Conservation (phyloP, 1,140 invertebrate species). For the Medauroidea extradentata region DNA sequence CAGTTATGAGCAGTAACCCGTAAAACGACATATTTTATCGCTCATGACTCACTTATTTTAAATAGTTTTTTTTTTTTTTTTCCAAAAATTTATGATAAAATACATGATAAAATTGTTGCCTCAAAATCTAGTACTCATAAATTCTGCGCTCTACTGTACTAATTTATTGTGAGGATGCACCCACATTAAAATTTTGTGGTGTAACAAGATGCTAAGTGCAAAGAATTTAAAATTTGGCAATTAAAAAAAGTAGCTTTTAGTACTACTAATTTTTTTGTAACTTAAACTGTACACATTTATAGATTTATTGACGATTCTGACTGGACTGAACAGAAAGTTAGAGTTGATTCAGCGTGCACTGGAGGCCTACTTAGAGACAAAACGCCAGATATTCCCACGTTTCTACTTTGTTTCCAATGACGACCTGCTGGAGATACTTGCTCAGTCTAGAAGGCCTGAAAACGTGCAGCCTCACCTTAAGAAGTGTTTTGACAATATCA, state of each 20-base stretch:
- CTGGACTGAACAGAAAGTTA: constrained; percentile 57
- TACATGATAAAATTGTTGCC: no score
- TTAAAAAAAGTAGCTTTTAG: constrained; percentile 4
- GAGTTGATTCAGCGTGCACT: constrained; percentile 67
- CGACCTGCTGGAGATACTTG: constrained; percentile 78
- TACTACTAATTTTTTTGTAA: neutral
- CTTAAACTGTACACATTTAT: constrained; percentile 25
- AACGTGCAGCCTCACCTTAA: constrained; percentile 76
- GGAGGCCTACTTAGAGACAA: constrained; percentile 79
- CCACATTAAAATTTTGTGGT: no score
- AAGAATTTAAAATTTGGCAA: no score
- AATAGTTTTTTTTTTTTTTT: no score
- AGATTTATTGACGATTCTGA: constrained; percentile 55
- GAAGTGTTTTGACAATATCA: constrained; percentile 80
- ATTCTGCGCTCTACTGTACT: no score
- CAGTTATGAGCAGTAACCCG: no score
- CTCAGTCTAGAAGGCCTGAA: constrained; percentile 72
- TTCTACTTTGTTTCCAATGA: constrained; percentile 90
- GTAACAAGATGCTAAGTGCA: no score
- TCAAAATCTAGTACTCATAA: no score
- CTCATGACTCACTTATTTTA: no score
- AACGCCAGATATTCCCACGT: constrained; percentile 73
- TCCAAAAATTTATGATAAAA: no score
- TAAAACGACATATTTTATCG: no score
- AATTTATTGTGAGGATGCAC: neutral